phyloP scores from a whole-genome alignment of 2,113 vertebrate species.

The Enhydra lutris region DNA sequence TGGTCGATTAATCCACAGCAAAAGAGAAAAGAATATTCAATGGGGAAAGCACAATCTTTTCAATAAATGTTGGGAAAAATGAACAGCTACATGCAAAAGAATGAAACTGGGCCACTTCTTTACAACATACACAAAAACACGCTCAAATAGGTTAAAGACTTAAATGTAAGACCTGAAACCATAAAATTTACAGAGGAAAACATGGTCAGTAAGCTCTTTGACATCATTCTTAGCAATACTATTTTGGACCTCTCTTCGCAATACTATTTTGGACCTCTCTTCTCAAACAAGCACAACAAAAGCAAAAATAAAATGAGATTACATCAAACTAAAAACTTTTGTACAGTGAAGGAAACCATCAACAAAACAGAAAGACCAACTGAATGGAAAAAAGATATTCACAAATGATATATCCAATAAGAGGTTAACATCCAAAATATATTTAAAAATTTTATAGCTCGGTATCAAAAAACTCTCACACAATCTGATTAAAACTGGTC shows the following conservation, averaged over 20 bases:
- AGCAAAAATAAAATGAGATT: not conserved
- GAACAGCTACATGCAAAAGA: not conserved
- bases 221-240: not conserved
- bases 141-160: not conserved
- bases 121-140: not conserved
- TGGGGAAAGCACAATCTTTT: not conserved
- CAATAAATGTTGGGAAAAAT: not conserved
- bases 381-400: not conserved
- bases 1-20: not conserved
- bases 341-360: not conserved
- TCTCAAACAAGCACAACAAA: not conserved
- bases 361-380: not conserved
- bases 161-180: not conserved
- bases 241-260: not conserved
- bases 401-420: not conserved
- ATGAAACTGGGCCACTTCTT: not conserved
- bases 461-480: not conserved
- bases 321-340: not conserved
- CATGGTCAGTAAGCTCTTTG: not conserved
- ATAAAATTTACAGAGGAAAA: not conserved
- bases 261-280: not conserved
- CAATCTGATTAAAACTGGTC: not conserved
- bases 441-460: not conserved
- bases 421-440: not conserved
- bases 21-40: not conserved